Percentiles rank a stretch among this genome's conserved stretches.
Evolutionary conservation across 2,113 vertebrate species (phyloP).

Genomic region (Xenopus laevis): DNA sequence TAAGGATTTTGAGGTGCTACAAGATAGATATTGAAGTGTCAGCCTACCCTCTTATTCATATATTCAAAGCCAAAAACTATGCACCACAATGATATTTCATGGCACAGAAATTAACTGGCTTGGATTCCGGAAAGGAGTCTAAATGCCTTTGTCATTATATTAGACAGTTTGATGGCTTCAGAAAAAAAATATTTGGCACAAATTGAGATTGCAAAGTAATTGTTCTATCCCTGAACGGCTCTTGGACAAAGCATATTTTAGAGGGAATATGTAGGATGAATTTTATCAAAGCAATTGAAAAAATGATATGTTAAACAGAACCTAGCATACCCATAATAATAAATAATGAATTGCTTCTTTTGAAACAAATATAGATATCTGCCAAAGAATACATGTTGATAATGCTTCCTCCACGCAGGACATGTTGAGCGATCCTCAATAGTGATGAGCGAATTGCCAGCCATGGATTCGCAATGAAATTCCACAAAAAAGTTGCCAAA

Average conservation of each 20-base stretch:
- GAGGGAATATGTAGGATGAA: constrained; percentile 8
- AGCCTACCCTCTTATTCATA: constrained; percentile 13
- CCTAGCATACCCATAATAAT: too few species aligned
- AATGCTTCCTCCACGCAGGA: too few species aligned
- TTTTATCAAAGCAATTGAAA: constrained; percentile 23
- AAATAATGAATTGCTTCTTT: too few species aligned
- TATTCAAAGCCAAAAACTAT: constrained; percentile 32
- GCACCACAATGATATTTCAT: constrained; percentile 16
- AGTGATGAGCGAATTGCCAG: too few species aligned
- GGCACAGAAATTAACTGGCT: constrained; percentile 32
- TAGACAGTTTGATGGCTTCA: constrained; percentile 18
- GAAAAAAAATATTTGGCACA: constrained; percentile 32
- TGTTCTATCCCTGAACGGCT: constrained; percentile 40
- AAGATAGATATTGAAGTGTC: constrained; percentile 19
- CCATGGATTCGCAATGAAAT: too few species aligned
- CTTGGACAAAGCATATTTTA: constrained; percentile 22
- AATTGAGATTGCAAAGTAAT: constrained; percentile 28
- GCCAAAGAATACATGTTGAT: too few species aligned
- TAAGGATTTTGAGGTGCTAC: constrained; percentile 17
- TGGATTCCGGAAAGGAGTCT: constrained; percentile 32
- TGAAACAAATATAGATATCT: too few species aligned
- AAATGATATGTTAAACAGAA: not conserved
- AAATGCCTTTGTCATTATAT: constrained; percentile 45
- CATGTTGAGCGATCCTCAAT: too few species aligned
- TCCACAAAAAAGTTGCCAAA: too few species aligned